Conservation (phyloP, 2,797 vertebrate genomes). For the Myotis findleyi region DNA sequence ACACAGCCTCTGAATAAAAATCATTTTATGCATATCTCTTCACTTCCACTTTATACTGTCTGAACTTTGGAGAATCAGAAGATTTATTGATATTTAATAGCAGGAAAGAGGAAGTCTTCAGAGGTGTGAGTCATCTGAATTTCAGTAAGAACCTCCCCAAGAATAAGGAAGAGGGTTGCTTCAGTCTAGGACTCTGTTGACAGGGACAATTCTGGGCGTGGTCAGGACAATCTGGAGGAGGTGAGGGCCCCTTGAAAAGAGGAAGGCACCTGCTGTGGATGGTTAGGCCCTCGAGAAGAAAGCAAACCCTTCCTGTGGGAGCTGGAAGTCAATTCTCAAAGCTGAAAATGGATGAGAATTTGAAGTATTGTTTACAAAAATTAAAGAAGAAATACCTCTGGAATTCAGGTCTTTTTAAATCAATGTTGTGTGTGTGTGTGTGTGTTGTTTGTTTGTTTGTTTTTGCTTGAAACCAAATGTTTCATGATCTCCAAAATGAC, state of each 20-base stretch:
- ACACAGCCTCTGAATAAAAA: background rate
- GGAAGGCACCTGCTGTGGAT: background rate
- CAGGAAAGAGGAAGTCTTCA: background rate
- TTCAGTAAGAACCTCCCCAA: background rate
- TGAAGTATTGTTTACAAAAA: slow-evolving; percentile 63
- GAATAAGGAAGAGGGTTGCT: background rate
- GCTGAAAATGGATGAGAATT: slow-evolving; percentile 45
- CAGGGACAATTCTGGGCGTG: background rate
- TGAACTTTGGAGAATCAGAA: background rate
- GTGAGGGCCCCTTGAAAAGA: background rate
- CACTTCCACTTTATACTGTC: background rate
- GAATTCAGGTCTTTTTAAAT: slow-evolving; percentile 55
- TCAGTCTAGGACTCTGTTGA: background rate
- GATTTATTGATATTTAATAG: background rate
- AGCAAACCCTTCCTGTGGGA: slow-evolving; percentile 54
- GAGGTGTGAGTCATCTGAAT: background rate
- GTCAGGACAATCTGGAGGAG: background rate
- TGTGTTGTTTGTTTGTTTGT: background rate
- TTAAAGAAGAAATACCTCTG: slow-evolving; percentile 55
- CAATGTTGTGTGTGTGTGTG: background rate
- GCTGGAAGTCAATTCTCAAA: slow-evolving; percentile 71
- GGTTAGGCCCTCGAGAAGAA: slow-evolving; percentile 19
- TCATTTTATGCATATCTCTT: background rate
- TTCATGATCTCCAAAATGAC: slow-evolving; percentile 49
- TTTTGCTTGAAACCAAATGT: slow-evolving; percentile 37